These are phyloP conservation scores for Orthonychiurus folsomi DNA, from an alignment of 2,888 invertebrate species.

Conservation along the genomic window DNA sequence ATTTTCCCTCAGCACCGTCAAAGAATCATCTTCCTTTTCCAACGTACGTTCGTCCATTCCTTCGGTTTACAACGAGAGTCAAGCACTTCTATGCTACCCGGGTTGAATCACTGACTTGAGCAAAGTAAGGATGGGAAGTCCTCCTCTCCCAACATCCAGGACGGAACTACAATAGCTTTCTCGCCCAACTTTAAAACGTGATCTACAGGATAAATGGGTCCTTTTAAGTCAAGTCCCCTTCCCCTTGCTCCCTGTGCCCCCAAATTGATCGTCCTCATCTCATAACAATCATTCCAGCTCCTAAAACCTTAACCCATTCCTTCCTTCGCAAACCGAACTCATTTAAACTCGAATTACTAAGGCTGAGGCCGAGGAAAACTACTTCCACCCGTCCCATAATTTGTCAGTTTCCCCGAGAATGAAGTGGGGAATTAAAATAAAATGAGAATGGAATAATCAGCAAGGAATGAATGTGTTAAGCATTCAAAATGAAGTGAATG, in stretches of 20 bases:
- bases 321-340: neutral
- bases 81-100: conserved; percentile 9
- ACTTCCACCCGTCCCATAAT: neutral
- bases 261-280: conserved; percentile 6
- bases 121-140: neutral
- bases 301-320: neutral
- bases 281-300: conserved; percentile 15
- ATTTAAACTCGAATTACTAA: neutral
- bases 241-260: conserved; percentile 3
- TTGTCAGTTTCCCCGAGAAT: too few species aligned
- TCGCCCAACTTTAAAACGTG: conserved; percentile 27
- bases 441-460: neutral
- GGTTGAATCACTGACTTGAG: neutral
- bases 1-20: conserved; percentile 25
- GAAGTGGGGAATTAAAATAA: conserved; percentile 1
- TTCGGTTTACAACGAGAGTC: too few species aligned
- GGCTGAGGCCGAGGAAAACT: neutral
- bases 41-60: conserved; percentile 12
- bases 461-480: neutral
- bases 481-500: neutral
- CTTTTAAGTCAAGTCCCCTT: conserved; percentile 12
- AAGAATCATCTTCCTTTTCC: conserved; percentile 20
- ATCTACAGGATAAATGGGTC: conserved; percentile 32
- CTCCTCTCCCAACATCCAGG: neutral
- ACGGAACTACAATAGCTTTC: neutral